phyloP scores from a whole-genome alignment of 1,140 invertebrate genomes.

The Charaxes varanes region DNA sequence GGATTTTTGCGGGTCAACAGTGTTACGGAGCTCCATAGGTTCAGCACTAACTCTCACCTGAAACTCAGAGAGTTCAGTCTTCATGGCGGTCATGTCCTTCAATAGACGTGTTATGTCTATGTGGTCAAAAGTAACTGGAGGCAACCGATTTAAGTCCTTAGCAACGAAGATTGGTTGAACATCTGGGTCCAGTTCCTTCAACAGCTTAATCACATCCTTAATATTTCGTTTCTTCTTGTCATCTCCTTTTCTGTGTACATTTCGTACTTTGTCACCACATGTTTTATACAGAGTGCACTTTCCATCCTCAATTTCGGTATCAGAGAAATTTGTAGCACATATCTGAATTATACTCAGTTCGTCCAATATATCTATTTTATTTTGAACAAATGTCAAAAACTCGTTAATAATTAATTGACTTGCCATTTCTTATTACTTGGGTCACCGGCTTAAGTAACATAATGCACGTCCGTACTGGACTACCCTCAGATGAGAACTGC shows the following conservation, averaged over 20 bases:
- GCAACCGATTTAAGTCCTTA: neutral
- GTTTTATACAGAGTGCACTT: neutral
- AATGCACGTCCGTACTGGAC: too few species aligned
- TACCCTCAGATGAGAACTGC: too few species aligned
- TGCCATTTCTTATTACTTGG: too few species aligned
- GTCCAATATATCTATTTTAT: constrained; percentile 3
- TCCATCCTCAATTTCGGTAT: neutral
- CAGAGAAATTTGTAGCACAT: neutral
- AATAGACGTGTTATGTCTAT: neutral
- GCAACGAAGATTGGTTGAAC: neutral
- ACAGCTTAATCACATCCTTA: neutral
- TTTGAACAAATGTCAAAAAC: too few species aligned
- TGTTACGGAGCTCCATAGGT: too few species aligned
- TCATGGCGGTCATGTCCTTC: too few species aligned
- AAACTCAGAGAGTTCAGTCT: too few species aligned
- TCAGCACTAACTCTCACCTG: too few species aligned
- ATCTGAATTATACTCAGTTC: neutral
- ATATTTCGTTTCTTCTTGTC: neutral
- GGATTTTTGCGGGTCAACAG: too few species aligned
- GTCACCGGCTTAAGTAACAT: too few species aligned
- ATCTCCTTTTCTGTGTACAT: neutral
- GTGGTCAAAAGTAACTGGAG: neutral
- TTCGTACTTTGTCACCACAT: too few species aligned
- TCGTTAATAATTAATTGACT: too few species aligned
- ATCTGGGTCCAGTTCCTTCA: neutral